Percentiles rank a stretch among this genome's conserved stretches.
Conservation (phyloP, 2,888 invertebrate species). For the Harpalus rubripes region DNA sequence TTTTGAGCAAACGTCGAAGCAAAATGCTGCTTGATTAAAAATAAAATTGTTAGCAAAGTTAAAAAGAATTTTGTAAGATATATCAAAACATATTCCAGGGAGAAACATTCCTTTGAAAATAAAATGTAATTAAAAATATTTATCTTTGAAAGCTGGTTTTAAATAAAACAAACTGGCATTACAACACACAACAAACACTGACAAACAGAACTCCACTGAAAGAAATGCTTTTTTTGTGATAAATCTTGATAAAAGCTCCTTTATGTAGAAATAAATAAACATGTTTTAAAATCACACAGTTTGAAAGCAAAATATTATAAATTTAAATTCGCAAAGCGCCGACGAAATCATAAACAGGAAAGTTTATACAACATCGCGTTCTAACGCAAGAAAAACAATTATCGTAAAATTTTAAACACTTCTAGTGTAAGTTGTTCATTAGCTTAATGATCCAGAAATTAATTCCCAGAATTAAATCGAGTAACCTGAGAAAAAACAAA, state of each 20-base stretch:
- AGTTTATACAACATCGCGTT: conserved; percentile 15
- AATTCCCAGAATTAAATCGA: conserved; percentile 61
- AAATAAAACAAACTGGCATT: conserved; percentile 28
- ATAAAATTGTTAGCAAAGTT: conserved; percentile 10
- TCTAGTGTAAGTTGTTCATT: conserved; percentile 61
- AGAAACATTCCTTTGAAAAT: conserved; percentile 19
- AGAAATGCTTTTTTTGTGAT: conserved; percentile 15
- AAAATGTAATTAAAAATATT: conserved; percentile 44
- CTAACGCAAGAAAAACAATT: conserved; percentile 48
- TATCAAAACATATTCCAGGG: conserved; percentile 25
- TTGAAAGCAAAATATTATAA: conserved; percentile 22
- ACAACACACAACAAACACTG: background rate
- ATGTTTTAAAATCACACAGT: conserved; percentile 24
- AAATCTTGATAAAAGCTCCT: conserved; percentile 29
- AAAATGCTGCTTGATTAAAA: background rate
- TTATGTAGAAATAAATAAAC: conserved; percentile 49
- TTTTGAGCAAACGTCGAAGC: background rate
- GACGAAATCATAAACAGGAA: background rate
- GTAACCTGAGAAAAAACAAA: conserved; percentile 62
- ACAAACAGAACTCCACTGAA: conserved; percentile 10
- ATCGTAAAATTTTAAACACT: conserved; percentile 61
- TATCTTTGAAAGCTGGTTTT: conserved; percentile 28
- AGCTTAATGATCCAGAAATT: conserved; percentile 62
- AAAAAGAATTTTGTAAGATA: conserved; percentile 22
- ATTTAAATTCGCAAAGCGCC: background rate